phyloP scores from a whole-genome alignment of 1,140 invertebrate genomes.

The Rhyzopertha dominica region DNA sequence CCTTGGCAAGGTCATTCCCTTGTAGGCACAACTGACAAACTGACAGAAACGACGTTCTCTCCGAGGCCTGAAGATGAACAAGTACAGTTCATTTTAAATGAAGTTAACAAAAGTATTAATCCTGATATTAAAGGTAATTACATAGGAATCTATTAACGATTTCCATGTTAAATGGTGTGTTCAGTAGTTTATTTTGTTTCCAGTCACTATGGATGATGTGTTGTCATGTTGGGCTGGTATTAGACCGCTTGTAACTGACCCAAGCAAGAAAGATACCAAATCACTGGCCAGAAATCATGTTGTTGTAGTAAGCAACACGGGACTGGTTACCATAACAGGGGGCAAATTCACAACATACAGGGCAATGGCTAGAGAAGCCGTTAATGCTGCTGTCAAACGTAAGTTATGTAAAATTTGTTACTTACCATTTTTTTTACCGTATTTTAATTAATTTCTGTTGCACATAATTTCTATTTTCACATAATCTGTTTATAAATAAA shows the following conservation, averaged over 20 bases:
- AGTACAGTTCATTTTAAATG: slow-evolving; percentile 92
- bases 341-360: slow-evolving; percentile 98
- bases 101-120: slow-evolving; percentile 92
- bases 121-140: slow-evolving; percentile 80
- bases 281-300: slow-evolving; percentile 95
- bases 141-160: neutral
- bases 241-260: slow-evolving; percentile 88
- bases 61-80: slow-evolving; percentile 91
- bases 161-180: neutral
- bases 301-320: slow-evolving; percentile 80
- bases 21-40: slow-evolving; percentile 90
- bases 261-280: slow-evolving; percentile 89
- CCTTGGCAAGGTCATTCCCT: slow-evolving; percentile 92
- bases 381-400: slow-evolving; percentile 81
- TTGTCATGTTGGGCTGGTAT: slow-evolving; percentile 95
- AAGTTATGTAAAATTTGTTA: too few species aligned
- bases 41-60: slow-evolving; percentile 83
- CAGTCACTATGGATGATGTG: slow-evolving; percentile 89
- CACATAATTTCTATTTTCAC: too few species aligned
- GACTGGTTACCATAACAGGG: slow-evolving; percentile 91
- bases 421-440: too few species aligned
- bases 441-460: too few species aligned
- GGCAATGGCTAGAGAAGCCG: slow-evolving; percentile 90
- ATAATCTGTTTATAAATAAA: too few species aligned
- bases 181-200: slow-evolving; percentile 17